Evolutionary conservation across 2,113 vertebrate species (phyloP).

Genomic region (Elephantulus edwardii): DNA sequence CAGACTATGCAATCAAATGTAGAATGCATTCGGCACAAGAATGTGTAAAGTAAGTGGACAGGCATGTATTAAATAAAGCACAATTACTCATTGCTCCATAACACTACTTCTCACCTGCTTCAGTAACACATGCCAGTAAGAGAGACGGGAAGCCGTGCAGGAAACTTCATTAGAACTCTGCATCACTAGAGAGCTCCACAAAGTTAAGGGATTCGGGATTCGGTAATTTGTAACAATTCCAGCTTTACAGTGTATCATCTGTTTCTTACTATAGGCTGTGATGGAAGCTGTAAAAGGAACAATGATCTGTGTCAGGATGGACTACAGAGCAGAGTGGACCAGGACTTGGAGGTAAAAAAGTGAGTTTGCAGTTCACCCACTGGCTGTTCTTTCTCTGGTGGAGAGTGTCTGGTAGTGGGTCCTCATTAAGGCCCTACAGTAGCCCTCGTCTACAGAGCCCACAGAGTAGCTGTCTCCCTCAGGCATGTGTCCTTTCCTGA

Average conservation of each 20-base stretch:
- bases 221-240: background rate
- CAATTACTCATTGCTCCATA: background rate
- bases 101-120: background rate
- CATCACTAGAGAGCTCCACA: background rate
- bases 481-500: constrained; percentile 34
- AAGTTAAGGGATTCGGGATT: background rate
- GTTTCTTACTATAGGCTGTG: accelerated
- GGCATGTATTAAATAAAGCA: background rate
- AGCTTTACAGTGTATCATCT: background rate
- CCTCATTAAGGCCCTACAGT: constrained; percentile 52
- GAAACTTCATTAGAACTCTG: background rate
- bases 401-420: background rate
- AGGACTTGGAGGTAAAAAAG: background rate
- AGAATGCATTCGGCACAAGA: background rate
- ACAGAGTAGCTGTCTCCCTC: constrained; percentile 66
- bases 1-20: background rate
- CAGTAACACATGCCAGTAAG: background rate
- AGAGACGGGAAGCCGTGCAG: background rate
- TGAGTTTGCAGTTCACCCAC: constrained; percentile 44
- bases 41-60: background rate
- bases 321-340: constrained; percentile 25
- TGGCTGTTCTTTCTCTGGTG: constrained; percentile 26
- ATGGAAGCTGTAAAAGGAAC: constrained; percentile 19
- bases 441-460: background rate
- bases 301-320: constrained; percentile 63